Evolutionary conservation across 2,113 vertebrate genomes (phyloP), one percentile per base, ranked within the genome.

Genomic region (Megaceryle torquata): DNA sequence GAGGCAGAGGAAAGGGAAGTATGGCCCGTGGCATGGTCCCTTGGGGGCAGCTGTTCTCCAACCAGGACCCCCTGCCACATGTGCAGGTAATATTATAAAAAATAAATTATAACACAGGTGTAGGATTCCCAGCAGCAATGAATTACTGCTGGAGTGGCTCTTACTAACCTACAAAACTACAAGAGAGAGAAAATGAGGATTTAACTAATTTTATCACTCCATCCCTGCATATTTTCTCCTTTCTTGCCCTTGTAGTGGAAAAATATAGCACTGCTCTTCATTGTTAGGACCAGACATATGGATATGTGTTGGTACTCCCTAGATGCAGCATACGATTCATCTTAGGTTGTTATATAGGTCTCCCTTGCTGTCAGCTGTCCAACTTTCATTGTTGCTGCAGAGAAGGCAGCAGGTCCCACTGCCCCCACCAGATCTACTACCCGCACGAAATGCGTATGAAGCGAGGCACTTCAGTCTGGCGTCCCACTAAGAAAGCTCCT

Each of bases 401-500:
- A 44, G n/a, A 16, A 31, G 33, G 43, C 84, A 76, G 41, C n/a
- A 63, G 33, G 39, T 69, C n/a, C 39, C 56, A 16, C 60, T 54
- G 67, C 25, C 60, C 50, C 19, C 68, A 33, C 15, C 20, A 4
- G 53, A 82, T 28, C 51, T 69, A 0, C 75, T 28, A 50, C 44
- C 46, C 16, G 31, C 4, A 1, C 6, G 6, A 89, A 71, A 75
- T 59, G 10, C 37, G 46, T 91, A 61, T 80, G 80, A 68, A 61
- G 37, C 50, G 90, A 88, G 43, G 33, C 16, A 7, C 41, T 56
- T 65, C 2, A 1, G 44, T 70, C 74, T 1, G 0, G n/a, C 70
- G 24, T 46, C 29, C 65, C 44, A 19, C 1, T 25, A 25, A 0
- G 1, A 84, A 29, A 50, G 8, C 0, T 0, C 35, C 86, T 51